Conservation (phyloP, 2,113 vertebrate species). For the Mormyrus lacerda region DNA sequence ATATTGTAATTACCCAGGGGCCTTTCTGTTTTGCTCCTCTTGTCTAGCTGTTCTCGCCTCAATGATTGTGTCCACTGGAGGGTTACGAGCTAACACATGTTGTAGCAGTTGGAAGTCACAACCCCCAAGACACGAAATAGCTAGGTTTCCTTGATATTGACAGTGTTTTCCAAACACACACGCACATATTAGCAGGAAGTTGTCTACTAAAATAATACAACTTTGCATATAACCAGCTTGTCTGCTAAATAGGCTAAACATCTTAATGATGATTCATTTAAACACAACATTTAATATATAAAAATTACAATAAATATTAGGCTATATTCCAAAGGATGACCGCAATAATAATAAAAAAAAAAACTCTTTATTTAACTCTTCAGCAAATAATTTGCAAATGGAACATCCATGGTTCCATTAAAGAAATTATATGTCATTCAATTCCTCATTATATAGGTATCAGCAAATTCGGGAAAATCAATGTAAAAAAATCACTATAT, state of each 20-base stretch:
- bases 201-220: not conserved
- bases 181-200: not conserved
- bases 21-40: constrained; percentile 4
- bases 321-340: not conserved
- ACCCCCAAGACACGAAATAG: not conserved
- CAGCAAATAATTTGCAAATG: not conserved
- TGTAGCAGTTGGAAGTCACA: constrained; percentile 10
- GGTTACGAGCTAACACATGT: constrained; percentile 10
- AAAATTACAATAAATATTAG: not conserved
- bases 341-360: not conserved
- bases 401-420: not conserved
- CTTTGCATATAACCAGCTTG: not conserved
- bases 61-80: constrained; percentile 4
- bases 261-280: not conserved
- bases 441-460: not conserved
- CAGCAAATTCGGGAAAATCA: not conserved
- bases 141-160: constrained; percentile 3
- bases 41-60: constrained; percentile 6
- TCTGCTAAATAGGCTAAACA: not conserved
- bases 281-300: not conserved
- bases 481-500: not conserved
- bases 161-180: not conserved
- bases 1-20: constrained; percentile 1
- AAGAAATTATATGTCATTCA: not conserved
- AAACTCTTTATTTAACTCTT: not conserved